Base-by-base conservation (phyloP, 2,113 vertebrate genomes). In the Serilophus lunatus region DNA sequence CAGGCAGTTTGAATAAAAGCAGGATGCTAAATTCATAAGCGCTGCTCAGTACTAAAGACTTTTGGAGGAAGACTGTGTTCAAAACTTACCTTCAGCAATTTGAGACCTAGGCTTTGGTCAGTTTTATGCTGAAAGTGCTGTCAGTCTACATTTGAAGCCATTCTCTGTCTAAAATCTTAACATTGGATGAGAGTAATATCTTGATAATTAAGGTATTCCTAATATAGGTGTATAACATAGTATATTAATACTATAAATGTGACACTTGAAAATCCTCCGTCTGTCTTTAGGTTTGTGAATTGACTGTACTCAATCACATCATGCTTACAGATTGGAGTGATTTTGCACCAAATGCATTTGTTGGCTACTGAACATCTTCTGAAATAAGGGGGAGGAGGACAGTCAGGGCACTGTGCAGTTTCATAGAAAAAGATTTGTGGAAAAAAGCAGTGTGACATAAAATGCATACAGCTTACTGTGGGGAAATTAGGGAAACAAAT, bases 211-310 rank as follows among this genome's bases (percentile, higher is more conserved):
- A 93, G 17, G 31, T 78, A 40, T 75, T 65, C 28, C 25, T 61
- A 49, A 45, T 50, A 5, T 1, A 53, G 36, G 12, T 22, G 1
- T 60, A 7, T 40, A 74, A 36, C 2, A 1, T 12, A 45, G 15
- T 29, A 12, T 74, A 31, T 91, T 80, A 60, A 47, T 60, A 29
- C 17, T 56, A 4, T 24, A 60, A 31, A 49, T 2, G 8, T 56
- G 31, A 31, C 25, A 25, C 56, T 72, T 90, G 26, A 53, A 86
- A 51, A 42, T 94, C 8, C 61, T 69, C 23, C 80, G 31, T 20
- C 13, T 83, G 38, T 40, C 9, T 50, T n/a, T 54, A 45, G 25
- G 6, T 69, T 72, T 94, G 44, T 76, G 70, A 93, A 42, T 40
- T 85, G 44, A 47, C 57, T 31, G 33, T 51, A 36, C 24, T 82